Evolutionary conservation across 1,140 invertebrate genomes (phyloP).

Genomic region (Cydia amplana): DNA sequence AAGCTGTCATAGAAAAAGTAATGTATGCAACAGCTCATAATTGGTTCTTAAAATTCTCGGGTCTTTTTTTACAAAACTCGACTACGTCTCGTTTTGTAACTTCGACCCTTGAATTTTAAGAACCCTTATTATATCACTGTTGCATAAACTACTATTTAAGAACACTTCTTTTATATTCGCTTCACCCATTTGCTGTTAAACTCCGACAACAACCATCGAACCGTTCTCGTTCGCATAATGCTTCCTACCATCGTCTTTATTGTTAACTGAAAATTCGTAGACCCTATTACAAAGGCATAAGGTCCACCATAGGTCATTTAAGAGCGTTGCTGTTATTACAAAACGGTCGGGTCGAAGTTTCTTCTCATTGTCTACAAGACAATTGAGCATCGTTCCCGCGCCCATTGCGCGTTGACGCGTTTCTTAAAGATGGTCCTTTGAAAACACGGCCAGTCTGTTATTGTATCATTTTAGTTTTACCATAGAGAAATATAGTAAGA

Average conservation of each 20-base stretch:
- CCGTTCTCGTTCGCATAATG: constrained; percentile 15
- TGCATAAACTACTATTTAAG: no score
- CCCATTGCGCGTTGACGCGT: constrained; percentile 17
- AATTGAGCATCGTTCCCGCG: constrained; percentile 13
- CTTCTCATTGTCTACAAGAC: constrained; percentile 17
- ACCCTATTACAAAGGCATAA: neutral
- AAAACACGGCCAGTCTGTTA: no score
- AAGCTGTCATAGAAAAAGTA: no score
- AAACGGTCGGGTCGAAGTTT: constrained; percentile 21
- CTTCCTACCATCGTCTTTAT: neutral
- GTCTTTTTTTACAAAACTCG: no score
- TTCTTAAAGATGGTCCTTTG: neutral
- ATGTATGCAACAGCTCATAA: no score
- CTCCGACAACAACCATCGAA: constrained; percentile 5
- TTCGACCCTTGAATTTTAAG: no score
- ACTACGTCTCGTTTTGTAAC: no score
- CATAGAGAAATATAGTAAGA: no score
- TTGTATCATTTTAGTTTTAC: no score
- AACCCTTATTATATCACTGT: no score
- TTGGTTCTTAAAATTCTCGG: no score
- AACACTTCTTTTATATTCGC: neutral
- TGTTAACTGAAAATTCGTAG: no score
- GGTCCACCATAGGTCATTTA: neutral
- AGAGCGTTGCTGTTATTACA: neutral
- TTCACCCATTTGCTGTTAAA: neutral